A percentile compares a stretch with the other conserved stretches of the same genome.
Evolutionary conservation across 2,797 vertebrate genomes (phyloP).

Genomic region (Aphelocoma californica): DNA sequence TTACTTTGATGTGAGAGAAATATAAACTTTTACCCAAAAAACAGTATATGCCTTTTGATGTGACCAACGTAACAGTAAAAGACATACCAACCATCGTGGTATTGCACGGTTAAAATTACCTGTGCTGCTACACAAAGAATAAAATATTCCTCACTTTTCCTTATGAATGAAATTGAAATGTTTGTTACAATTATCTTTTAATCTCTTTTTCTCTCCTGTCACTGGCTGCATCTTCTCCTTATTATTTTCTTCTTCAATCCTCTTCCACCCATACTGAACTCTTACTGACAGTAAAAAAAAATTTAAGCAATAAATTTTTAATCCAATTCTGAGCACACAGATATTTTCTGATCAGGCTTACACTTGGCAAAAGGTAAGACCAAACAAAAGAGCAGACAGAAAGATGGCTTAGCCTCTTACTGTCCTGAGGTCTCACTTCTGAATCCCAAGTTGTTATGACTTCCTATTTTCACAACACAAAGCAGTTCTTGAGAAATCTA

Average conservation of each 20-base stretch:
- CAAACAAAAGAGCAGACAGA: not conserved
- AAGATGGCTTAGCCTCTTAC: not conserved
- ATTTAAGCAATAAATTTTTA: not conserved
- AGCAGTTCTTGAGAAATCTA: not conserved
- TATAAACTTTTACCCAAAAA: not conserved
- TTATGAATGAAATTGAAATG: not conserved
- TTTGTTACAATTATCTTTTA: not conserved
- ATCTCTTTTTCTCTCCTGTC: not conserved
- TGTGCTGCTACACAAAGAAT: not conserved
- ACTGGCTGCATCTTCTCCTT: not conserved
- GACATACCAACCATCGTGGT: not conserved
- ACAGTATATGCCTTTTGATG: not conserved
- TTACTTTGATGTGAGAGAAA: conserved; percentile 3
- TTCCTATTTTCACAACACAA: not conserved
- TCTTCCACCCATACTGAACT: not conserved
- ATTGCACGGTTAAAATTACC: not conserved
- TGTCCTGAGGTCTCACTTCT: not conserved
- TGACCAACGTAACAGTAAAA: not conserved
- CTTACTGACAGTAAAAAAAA: not conserved
- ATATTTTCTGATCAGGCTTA: conserved; percentile 11
- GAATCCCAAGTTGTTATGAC: not conserved
- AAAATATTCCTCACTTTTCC: not conserved
- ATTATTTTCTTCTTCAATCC: not conserved
- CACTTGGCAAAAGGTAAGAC: not conserved
- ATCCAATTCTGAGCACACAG: not conserved